A percentile compares a stretch with the other conserved stretches of the same genome.
These are phyloP conservation scores for Laticauda laticaudata DNA, from an alignment of 2,113 vertebrate genomes.

Conservation along the genomic window DNA sequence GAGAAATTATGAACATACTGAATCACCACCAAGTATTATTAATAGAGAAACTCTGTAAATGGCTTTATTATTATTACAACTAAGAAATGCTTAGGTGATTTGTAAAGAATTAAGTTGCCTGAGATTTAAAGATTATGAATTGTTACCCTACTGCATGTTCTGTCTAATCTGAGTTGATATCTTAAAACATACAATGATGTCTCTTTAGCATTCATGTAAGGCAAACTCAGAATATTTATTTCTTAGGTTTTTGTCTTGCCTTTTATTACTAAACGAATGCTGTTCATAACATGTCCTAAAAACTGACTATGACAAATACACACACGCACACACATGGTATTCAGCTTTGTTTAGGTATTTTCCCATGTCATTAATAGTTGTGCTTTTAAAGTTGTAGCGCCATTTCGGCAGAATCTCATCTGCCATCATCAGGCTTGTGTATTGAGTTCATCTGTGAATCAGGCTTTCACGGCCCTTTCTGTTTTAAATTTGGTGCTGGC, in stretches of 20 bases:
- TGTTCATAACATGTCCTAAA: neutral
- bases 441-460: too few species aligned
- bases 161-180: conserved; percentile 10
- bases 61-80: neutral
- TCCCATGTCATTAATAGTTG: too few species aligned
- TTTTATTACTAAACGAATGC: neutral
- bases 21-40: neutral
- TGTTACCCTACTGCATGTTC: neutral
- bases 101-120: neutral
- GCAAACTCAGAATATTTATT: neutral
- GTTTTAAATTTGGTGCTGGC: too few species aligned
- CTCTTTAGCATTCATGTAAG: neutral
- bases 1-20: neutral
- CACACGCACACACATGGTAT: too few species aligned
- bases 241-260: neutral
- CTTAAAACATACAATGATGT: neutral
- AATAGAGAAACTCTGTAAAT: neutral
- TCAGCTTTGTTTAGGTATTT: too few species aligned
- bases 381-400: too few species aligned
- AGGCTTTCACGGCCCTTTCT: too few species aligned
- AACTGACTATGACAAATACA: neutral
- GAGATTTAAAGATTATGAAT: neutral
- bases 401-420: too few species aligned
- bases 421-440: too few species aligned
- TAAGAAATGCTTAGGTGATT: neutral